phyloP scores from a whole-genome alignment of 2,888 invertebrate species.

The Automeris io region DNA sequence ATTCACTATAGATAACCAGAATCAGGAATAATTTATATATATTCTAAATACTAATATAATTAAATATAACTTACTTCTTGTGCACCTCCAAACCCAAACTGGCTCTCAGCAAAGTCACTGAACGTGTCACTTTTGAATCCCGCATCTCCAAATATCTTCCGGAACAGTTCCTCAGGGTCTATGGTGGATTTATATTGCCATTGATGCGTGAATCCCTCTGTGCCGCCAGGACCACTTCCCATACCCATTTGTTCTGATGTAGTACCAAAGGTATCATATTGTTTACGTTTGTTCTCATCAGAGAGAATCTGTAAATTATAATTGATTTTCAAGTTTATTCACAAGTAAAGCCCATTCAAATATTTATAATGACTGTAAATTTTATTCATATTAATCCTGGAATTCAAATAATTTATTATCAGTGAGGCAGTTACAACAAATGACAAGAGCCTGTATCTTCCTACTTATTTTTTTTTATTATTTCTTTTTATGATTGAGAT shows the following conservation, averaged over 20 bases:
- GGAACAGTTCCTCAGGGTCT: constrained; percentile 97
- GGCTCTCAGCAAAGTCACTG: constrained; percentile 92
- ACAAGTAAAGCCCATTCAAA: too few species aligned
- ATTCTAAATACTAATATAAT: neutral
- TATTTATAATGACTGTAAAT: too few species aligned
- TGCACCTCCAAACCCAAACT: constrained; percentile 93
- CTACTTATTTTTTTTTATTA: too few species aligned
- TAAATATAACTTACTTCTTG: constrained; percentile 82
- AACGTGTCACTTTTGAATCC: constrained; percentile 82
- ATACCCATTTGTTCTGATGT: constrained; percentile 91
- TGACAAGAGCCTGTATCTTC: too few species aligned
- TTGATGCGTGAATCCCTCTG: constrained; percentile 82
- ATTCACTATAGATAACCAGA: too few species aligned
- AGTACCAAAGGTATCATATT: constrained; percentile 96
- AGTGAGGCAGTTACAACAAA: too few species aligned
- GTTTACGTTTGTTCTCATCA: constrained; percentile 92
- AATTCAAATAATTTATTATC: too few species aligned
- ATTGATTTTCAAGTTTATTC: too few species aligned
- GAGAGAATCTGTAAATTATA: constrained; percentile 92
- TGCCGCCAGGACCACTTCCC: constrained; percentile 76
- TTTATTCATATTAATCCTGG: too few species aligned
- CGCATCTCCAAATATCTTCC: constrained; percentile 95
- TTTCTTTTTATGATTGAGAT: too few species aligned
- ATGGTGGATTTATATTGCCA: constrained; percentile 93
- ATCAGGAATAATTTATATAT: too few species aligned